Evolutionary conservation across 2,797 vertebrate genomes (phyloP), one percentile per base, ranked within the genome.

Genomic region (Okamejei kenojei): DNA sequence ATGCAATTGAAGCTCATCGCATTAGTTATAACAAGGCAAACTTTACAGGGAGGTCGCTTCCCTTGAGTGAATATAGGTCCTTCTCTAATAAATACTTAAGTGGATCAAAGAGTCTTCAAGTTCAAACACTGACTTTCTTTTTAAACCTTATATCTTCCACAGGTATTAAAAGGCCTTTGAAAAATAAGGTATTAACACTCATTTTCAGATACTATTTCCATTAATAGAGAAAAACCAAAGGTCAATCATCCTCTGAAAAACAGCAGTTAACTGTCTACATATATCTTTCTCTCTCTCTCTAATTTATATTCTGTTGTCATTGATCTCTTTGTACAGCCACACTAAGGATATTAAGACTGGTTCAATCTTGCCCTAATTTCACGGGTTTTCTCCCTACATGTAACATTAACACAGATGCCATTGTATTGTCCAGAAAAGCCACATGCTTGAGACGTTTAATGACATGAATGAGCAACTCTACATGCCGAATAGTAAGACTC

Each of bases 101-200:
- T 74, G 13, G 73, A 11, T 92, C 26, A 45, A 92, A 71, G 32
- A 61, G 23, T 61, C 81, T 61, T 26, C 54, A 84, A 71, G 19
- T 90, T 73, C 88, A 71, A 71, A 58, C 23, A 54, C 58, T 73
- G 45, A 76, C 90, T 76, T 10, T 91, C 58, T 21, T 54, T 90
- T 45, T 71, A 92, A 88, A 74, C 71, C 35, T 74, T 74, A 26
- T 88, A 88, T 92, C 71, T 76, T 76, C 90, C 90, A 76, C 90
- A 92, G 90, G 90, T 76, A 45, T 74, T 92, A 74, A 76, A 92
- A 88, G 63, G 35, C 63, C 61, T 32, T 68, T 88, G 90, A 74
- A 76, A 58, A 54, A 23, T 71, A 76, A 92, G 10, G 11, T 23
- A 4, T 58, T 58, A 21, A 54, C 35, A 76, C 26, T 90, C 21